Percentiles rank a stretch among this genome's conserved stretches.
phyloP scores from a whole-genome alignment of 2,113 vertebrate species.

The Phalacrocorax brasilianus region DNA sequence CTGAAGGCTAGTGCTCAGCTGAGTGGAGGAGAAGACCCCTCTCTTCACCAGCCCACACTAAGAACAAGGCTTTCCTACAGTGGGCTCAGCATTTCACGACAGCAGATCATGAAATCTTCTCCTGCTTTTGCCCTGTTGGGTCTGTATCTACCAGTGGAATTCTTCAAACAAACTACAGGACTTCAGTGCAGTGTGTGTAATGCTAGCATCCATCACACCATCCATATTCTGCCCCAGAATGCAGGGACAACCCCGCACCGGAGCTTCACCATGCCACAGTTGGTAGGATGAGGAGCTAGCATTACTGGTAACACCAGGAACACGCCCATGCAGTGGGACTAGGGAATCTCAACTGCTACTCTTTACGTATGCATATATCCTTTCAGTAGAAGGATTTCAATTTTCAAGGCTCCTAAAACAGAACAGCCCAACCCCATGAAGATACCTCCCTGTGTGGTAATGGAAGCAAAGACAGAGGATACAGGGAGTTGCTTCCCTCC shows the following conservation, averaged over 20 bases:
- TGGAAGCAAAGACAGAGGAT: not conserved
- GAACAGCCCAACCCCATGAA: not conserved
- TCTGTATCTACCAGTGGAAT: not conserved
- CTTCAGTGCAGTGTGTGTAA: not conserved
- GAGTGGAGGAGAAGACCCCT: not conserved
- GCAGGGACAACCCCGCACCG: not conserved
- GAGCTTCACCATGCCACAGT: not conserved
- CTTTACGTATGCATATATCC: fast-evolving
- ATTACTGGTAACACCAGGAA: not conserved
- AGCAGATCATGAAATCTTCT: not conserved
- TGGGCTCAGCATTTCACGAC: not conserved
- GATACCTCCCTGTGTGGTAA: not conserved
- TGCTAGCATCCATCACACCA: not conserved
- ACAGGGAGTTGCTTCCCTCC: not conserved
- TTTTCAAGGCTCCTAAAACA: not conserved
- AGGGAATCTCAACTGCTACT: not conserved
- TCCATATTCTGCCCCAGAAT: not conserved
- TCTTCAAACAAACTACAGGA: not conserved
- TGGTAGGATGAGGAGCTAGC: not conserved
- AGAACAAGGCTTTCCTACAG: not conserved
- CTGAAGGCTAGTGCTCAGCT: not conserved
- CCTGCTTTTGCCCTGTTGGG: not conserved
- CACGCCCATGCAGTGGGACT: not conserved
- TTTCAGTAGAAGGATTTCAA: not conserved
- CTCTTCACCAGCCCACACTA: not conserved